Evolutionary conservation across 2,888 invertebrate genomes (phyloP), one percentile per base, ranked within the genome.

Genomic region (Synanthedon tipuliformis): DNA sequence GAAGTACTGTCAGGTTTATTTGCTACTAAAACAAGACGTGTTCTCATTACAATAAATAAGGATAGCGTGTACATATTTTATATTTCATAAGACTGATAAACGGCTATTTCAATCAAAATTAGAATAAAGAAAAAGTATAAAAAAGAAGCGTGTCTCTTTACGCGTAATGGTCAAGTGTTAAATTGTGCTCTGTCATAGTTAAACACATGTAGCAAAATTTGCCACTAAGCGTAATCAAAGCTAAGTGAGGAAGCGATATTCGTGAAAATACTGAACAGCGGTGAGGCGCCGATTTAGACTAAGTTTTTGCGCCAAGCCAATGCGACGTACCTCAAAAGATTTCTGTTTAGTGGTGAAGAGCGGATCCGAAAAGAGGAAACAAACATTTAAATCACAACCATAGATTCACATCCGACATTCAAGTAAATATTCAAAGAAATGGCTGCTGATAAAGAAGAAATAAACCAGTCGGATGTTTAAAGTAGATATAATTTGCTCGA

Each of bases 251-350:
- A 84, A 83, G 83, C 82, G 69, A 68, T 69, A 75, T 71, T 68
- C 63, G 70, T 76, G 82, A 57, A 55, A 52, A 52, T 71, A 71
- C 66, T 55, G 61, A 61, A 73, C 69, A 78, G 78, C 73, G 65
- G 70, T 71, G 78, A 73, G 73, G 75, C 75, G 76, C 67, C 64
- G 56, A 62, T 51, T 58, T 54, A 56, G 56, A 65, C 71, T 67
- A 59, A 54, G 23, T 16, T 34, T 18, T 63, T 68, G 71, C 78
- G 75, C 71, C 71, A 83, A 85, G 82, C 83, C 65, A 69, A 71
- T 34, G 34, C 68, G 78, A 87, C 86, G 71, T 87, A 87, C 86
- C 87, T 87, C 80, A 87, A 75, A 61, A 87, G 82, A 73, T 86
- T 86, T 87, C 87, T 86, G 83, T 76, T 66, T 71, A 53, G 57